Conservation (phyloP, 2,113 vertebrate species). For the Phasianus colchicus region DNA sequence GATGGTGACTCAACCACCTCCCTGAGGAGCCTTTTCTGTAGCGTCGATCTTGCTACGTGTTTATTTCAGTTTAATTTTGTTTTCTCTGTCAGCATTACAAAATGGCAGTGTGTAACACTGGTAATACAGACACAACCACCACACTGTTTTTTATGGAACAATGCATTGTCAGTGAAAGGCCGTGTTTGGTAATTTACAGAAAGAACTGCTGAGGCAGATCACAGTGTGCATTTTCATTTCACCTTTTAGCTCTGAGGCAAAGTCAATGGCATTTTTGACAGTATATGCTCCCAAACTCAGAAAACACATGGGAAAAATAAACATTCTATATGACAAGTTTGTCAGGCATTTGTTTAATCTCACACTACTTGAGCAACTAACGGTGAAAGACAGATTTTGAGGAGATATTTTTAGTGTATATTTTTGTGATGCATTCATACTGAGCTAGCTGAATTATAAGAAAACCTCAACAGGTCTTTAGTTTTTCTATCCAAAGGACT, state of each 20-base stretch:
- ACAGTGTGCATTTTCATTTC: background rate
- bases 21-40: background rate
- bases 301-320: background rate
- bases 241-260: background rate
- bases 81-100: background rate
- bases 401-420: background rate
- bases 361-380: background rate
- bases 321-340: background rate
- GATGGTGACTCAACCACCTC: too few relatives aligned
- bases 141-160: background rate
- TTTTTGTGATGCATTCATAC: background rate
- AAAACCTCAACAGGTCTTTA: background rate
- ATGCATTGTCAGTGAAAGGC: background rate
- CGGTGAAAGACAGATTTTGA: background rate
- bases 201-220: background rate
- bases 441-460: background rate
- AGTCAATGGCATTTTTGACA: background rate
- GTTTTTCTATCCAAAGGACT: background rate
- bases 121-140: background rate
- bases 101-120: background rate
- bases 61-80: background rate
- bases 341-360: background rate
- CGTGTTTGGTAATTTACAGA: background rate
- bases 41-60: background rate
- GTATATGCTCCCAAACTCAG: background rate